These are phyloP conservation scores for Mirza zaza DNA, from an alignment of 2,113 vertebrate species.

Conservation along the genomic window DNA sequence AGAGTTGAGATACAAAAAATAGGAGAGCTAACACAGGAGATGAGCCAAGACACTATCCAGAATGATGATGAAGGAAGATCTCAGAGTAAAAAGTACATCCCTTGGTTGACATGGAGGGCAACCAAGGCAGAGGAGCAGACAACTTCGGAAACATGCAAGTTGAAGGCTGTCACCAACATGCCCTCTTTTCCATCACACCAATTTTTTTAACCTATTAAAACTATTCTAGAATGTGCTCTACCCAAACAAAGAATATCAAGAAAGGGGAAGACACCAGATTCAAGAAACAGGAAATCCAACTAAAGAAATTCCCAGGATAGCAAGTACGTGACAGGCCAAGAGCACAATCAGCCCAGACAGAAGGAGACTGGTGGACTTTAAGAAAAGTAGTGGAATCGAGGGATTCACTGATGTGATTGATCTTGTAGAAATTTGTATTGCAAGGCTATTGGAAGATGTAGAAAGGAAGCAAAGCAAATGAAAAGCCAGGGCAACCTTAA, in stretches of 20 bases:
- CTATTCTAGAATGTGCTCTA: background rate
- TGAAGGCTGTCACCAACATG: background rate
- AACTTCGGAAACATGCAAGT: background rate
- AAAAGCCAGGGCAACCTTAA: constrained; percentile 17
- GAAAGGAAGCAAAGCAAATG: constrained; percentile 12
- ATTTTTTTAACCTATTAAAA: background rate
- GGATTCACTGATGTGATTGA: background rate
- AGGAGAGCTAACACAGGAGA: background rate
- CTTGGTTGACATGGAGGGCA: background rate
- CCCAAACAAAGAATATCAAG: background rate
- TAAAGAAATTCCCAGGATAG: background rate
- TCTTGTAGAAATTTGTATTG: background rate
- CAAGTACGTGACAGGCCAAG: background rate
- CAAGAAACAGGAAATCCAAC: constrained; percentile 5
- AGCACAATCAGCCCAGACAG: background rate
- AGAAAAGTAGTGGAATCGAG: background rate
- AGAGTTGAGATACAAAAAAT: constrained; percentile 21
- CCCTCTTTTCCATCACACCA: background rate
- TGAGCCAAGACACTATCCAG: background rate
- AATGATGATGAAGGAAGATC: background rate
- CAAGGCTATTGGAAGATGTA: background rate
- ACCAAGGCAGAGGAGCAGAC: background rate
- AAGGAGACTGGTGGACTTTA: background rate
- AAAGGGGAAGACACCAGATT: background rate
- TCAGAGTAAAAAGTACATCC: background rate